Percentiles rank a stretch among this genome's conserved stretches.
phyloP scores from a whole-genome alignment of 2,113 vertebrate genomes.

The Laticauda colubrina region DNA sequence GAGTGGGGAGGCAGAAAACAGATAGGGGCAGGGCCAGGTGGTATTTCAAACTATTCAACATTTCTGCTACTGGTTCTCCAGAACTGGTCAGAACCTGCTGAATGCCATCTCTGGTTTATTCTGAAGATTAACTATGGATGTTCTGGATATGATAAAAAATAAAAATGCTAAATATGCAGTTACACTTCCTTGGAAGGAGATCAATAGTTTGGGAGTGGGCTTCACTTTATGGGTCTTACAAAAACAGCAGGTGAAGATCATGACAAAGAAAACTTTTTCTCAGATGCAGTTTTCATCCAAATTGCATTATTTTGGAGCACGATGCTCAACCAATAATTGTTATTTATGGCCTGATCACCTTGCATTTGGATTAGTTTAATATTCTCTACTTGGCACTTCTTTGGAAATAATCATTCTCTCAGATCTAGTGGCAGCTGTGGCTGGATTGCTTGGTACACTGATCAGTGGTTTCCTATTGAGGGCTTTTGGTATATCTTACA shows the following conservation, averaged over 20 bases:
- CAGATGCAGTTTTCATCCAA: not conserved
- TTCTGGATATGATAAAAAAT: not conserved
- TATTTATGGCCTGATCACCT: not conserved
- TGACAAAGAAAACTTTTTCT: not conserved
- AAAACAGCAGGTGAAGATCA: not conserved
- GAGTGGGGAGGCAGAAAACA: too few species aligned
- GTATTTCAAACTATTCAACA: too few species aligned
- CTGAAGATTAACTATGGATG: not conserved
- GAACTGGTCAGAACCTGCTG: too few species aligned
- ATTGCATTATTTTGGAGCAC: not conserved
- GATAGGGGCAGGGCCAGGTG: too few species aligned
- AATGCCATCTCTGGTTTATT: not conserved
- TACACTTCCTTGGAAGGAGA: not conserved
- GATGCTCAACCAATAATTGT: not conserved
- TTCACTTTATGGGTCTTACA: not conserved
- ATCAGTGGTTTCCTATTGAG: not conserved
- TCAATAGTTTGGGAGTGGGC: not conserved
- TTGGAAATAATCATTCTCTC: not conserved
- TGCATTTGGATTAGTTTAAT: not conserved
- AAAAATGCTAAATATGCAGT: not conserved
- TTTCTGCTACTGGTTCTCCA: too few species aligned
- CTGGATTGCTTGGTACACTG: not conserved
- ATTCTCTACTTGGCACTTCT: not conserved
- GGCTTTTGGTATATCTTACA: not conserved
- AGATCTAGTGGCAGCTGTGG: not conserved